Conservation (phyloP, 2,888 invertebrate species). For the Neuroscelio doddi region DNA sequence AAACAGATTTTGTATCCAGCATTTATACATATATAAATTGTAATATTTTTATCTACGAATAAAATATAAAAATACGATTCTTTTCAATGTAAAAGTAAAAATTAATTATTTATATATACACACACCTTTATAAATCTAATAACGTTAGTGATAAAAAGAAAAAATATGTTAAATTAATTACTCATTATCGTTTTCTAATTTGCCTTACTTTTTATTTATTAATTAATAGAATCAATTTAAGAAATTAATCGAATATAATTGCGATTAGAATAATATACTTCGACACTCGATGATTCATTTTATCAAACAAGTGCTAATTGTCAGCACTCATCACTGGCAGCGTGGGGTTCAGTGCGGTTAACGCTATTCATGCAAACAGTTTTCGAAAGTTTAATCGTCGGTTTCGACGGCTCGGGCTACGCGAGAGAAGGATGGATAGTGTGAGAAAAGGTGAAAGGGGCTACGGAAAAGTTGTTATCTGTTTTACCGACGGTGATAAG, state of each 20-base stretch:
- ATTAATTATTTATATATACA: too few relatives aligned
- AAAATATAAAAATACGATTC: too few relatives aligned
- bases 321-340: constrained; percentile 42
- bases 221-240: too few relatives aligned
- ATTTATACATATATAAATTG: too few relatives aligned
- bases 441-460: constrained; percentile 44
- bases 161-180: too few relatives aligned
- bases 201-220: too few relatives aligned
- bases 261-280: constrained; percentile 27
- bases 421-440: constrained; percentile 33
- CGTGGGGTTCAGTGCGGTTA: constrained; percentile 43
- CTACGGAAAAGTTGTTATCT: constrained; percentile 70
- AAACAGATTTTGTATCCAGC: too few relatives aligned
- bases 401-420: constrained; percentile 58
- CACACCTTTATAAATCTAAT: too few relatives aligned
- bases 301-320: constrained; percentile 41
- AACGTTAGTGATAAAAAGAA: too few relatives aligned
- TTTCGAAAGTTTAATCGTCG: constrained; percentile 70
- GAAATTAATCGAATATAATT: constrained; percentile 22
- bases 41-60: too few relatives aligned
- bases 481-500: constrained; percentile 66
- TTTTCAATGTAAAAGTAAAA: too few relatives aligned
- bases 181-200: too few relatives aligned
- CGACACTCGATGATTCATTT: constrained; percentile 30
- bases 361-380: constrained; percentile 70